Conservation (phyloP, 2,888 invertebrate species). For the Caenorhabditis plicata region DNA sequence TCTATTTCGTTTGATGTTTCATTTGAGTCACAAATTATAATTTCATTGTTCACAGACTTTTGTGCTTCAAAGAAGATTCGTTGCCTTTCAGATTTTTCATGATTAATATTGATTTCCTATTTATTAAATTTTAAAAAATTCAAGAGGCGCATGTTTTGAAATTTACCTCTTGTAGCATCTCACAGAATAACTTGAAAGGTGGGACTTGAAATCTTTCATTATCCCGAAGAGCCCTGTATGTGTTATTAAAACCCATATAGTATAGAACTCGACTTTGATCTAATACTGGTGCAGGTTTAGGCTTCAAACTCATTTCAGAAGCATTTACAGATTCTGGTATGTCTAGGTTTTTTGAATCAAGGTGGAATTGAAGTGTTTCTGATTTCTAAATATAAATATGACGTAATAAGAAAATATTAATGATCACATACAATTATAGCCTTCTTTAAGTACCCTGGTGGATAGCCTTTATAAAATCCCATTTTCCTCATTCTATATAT, state of each 20-base stretch:
- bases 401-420: constrained; percentile 7
- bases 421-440: constrained; percentile 9
- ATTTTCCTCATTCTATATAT: constrained; percentile 80
- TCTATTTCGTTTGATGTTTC: neutral
- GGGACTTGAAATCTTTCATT: constrained; percentile 14
- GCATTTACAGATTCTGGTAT: too few relatives aligned
- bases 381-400: neutral
- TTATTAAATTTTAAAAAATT: neutral
- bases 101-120: neutral
- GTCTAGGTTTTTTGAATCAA: neutral
- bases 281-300: constrained; percentile 20
- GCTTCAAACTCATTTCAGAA: too few relatives aligned
- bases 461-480: constrained; percentile 77
- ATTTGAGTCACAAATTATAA: too few relatives aligned
- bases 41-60: too few relatives aligned
- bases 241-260: constrained; percentile 42
- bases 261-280: constrained; percentile 16
- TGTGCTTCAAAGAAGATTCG: too few relatives aligned
- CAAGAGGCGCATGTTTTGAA: neutral
- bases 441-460: constrained; percentile 90
- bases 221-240: constrained; percentile 28
- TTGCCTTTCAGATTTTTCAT: too few relatives aligned
- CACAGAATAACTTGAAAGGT: constrained; percentile 17
- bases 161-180: constrained; percentile 17
- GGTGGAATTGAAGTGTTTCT: neutral